Evolutionary conservation across 2,888 invertebrate genomes (phyloP).

Genomic region (Globia sparganii): DNA sequence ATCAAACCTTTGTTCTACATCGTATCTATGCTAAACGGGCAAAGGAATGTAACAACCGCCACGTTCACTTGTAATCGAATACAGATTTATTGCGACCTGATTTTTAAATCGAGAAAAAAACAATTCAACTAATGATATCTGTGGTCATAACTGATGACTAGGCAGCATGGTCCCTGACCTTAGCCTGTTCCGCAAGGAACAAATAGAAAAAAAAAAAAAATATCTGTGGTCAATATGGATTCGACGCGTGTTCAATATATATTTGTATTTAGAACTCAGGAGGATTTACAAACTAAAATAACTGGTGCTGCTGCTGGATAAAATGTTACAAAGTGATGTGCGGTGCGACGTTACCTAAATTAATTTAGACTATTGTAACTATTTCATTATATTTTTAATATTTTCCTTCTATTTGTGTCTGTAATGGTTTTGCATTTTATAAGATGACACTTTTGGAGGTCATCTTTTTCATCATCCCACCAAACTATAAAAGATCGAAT

Average conservation of each 20-base stretch:
- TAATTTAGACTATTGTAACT: neutral
- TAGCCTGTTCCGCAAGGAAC: too few species aligned
- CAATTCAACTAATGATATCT: too few species aligned
- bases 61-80: constrained; percentile 46
- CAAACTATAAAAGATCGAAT: neutral
- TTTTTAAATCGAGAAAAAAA: constrained; percentile 11
- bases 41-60: constrained; percentile 32
- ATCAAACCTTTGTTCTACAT: constrained; percentile 61
- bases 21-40: constrained; percentile 56
- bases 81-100: neutral
- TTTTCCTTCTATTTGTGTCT: neutral
- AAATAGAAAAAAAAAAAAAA: too few species aligned
- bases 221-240: constrained; percentile 4
- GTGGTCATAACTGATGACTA: too few species aligned
- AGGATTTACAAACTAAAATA: neutral
- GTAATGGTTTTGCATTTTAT: neutral
- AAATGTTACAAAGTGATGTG: neutral
- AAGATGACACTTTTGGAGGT: neutral
- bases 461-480: neutral
- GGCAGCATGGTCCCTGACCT: too few species aligned
- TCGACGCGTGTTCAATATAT: neutral
- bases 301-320: neutral
- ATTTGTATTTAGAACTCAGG: neutral
- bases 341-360: neutral
- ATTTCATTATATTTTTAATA: neutral